Conservation (phyloP, 2,888 invertebrate species). For the Archaeoteleia sp. region DNA sequence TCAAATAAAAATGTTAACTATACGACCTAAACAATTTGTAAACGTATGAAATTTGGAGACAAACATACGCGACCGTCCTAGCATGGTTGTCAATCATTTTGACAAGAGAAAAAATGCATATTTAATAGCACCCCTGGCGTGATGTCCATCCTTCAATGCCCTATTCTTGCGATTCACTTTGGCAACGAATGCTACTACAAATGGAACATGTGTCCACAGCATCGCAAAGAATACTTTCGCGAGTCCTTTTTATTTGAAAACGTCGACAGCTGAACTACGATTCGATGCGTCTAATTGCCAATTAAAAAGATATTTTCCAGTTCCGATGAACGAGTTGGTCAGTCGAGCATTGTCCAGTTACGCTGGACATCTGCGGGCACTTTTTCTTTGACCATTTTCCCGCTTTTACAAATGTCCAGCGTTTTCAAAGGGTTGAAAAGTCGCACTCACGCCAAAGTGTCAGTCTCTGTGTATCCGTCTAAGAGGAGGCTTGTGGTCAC, state of each 20-base stretch:
- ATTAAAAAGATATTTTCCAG: conserved; percentile 72
- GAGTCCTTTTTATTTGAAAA: conserved; percentile 48
- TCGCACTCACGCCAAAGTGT: conserved; percentile 40
- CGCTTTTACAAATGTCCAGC: conserved; percentile 26
- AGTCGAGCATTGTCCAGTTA: conserved; percentile 38
- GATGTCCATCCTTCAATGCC: conserved; percentile 53
- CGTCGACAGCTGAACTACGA: conserved; percentile 66
- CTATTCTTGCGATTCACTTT: conserved; percentile 49
- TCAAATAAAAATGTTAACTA: too few relatives aligned
- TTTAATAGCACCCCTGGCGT: conserved; percentile 47
- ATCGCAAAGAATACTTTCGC: conserved; percentile 38
- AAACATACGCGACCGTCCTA: conserved; percentile 26
- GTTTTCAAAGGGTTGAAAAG: conserved; percentile 34
- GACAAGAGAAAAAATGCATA: conserved; percentile 45
- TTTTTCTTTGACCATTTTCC: conserved; percentile 37
- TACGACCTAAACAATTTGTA: too few relatives aligned
- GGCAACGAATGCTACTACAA: conserved; percentile 36
- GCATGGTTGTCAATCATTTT: conserved; percentile 36
- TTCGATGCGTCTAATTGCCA: conserved; percentile 72
- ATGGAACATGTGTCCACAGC: conserved; percentile 43
- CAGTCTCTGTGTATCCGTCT: conserved; percentile 33
- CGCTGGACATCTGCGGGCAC: conserved; percentile 42
- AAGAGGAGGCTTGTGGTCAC: conserved; percentile 17
- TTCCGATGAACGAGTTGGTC: conserved; percentile 36
- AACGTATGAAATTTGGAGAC: too few relatives aligned